Evolutionary conservation across 2,888 invertebrate species (phyloP), one percentile per base, ranked within the genome.

Genomic region (Tenthredo livida): DNA sequence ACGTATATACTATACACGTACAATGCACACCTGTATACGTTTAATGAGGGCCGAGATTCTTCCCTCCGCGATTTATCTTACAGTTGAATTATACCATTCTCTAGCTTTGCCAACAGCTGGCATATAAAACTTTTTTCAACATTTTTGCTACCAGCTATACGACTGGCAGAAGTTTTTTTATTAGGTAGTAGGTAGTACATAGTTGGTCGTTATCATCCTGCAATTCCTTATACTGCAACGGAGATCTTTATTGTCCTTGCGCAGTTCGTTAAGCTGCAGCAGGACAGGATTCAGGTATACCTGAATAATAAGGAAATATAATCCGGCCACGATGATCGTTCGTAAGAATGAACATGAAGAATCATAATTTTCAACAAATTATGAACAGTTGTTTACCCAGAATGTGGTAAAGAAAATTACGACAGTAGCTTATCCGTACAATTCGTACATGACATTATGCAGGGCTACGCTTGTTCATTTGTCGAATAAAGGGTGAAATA

Each of bases 181-280:
- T 50, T 54, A 50, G 17, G 50, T 33, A 21, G 12, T 47, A 47
- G 47, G 47, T 47, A 12, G 47, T 15, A 47, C 15, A 47, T 47
- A 47, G 75, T 75, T 54, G 77, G 50, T 77, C 77, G 77, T 77
- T 77, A 77, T 77, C 33, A 47, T 77, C 77, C 50, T 77, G 33
- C 77, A 77, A 54, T 54, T 77, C 25, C 77, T 54, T 77, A 50
- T 47, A 29, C 77, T 54, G 50, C 77, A 73, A n/a, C 40, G 10
- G 73, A 73, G 21, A 73, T 43, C 43, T 73, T 73, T 73, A 73
- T 73, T 43, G 3, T 73, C 73, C 2, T 43, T 40, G 43, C 25
- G 25, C 21, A 25, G 10, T 73, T 43, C 73, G 70, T 70, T 70
- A 70, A 33, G 54, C 73, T 73, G 43, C n/a, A n/a, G n/a, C n/a